Evolutionary conservation across 2,797 vertebrate genomes (phyloP), one percentile per base, ranked within the genome.

Genomic region (Kryptolebias ocellatus): DNA sequence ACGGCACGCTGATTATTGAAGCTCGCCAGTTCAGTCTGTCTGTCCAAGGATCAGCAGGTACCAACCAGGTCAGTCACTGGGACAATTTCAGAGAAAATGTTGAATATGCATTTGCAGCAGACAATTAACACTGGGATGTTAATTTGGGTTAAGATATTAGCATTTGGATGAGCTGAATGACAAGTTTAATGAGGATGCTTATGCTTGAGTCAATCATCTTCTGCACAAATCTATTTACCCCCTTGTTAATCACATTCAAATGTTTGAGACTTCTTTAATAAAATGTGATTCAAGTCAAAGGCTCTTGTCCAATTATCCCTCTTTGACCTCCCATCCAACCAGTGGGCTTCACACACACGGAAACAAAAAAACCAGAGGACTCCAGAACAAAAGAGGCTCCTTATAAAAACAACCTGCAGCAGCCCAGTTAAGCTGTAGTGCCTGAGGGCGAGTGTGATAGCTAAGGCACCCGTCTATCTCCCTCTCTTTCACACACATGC

Each of bases 1-100:
- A 92, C 92, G 90, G 88, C 90, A 90, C 88, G 90, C 80, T 91
- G 91, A 93, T 94, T 92, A 92, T 88, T 77, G 80, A 65, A 65
- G 84, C 84, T 88, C 62, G 77, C 88, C 83, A 86, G 90, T 91
- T 91, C 83, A 89, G 87, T 84, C 83, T 85, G 84, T 86, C 91
- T 85, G 87, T 89, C 88, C 81, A 89, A 86, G 86, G 91, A 90
- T 92, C 89, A 87, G 86, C 90, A 90, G 90, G 89, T 91, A 91
- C 85, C 79, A 87, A 87, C 68, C 86, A 87, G 89, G 92, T 93
- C 92, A 90, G 89, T 88, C 86, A 80, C 87, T 86, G 80, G 83
- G 91, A 90, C 86, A 87, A 89, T 93, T 93, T 90, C 81, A 83
- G 72, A 80, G 81, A 89, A 90, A 90, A 92, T 90, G 90, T 90